A percentile compares a stretch with the other conserved stretches of the same genome.
Conservation (phyloP, 1,140 invertebrate species). For the Temnothorax nylanderi region DNA sequence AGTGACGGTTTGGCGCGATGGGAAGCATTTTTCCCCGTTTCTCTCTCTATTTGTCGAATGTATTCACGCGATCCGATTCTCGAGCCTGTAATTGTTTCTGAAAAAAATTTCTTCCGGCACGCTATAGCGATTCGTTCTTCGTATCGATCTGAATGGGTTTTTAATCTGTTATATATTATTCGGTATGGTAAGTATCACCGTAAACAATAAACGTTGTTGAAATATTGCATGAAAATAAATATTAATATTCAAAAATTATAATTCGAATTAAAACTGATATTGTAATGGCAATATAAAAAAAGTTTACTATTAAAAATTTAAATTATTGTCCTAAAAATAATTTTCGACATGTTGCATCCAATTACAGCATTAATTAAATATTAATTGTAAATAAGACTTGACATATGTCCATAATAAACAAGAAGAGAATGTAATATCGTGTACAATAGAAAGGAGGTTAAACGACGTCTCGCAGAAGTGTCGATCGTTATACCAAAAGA, state of each 20-base stretch:
- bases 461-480: background rate
- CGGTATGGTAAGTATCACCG: background rate
- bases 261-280: background rate
- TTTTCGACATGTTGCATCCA: background rate
- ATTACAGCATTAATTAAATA: background rate
- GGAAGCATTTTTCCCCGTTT: constrained; percentile 36
- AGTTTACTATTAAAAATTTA: background rate
- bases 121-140: constrained; percentile 2
- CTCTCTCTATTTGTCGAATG: constrained; percentile 40
- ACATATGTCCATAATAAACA: too few species aligned
- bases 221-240: background rate
- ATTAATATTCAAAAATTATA: background rate
- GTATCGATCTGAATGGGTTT: constrained; percentile 50
- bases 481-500: constrained; percentile 40
- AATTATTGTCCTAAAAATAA: background rate
- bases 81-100: constrained; percentile 52
- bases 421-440: background rate
- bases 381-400: background rate
- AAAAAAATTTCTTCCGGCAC: constrained; percentile 42
- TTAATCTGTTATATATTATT: constrained; percentile 22
- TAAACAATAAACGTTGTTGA: background rate
- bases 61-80: constrained; percentile 62
- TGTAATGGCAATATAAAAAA: background rate
- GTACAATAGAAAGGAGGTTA: background rate
- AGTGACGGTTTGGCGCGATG: constrained; percentile 46